Evolutionary conservation across 1,140 invertebrate species (phyloP), one percentile per base, ranked within the genome.

Genomic region (Akabosia matsudoensis): DNA sequence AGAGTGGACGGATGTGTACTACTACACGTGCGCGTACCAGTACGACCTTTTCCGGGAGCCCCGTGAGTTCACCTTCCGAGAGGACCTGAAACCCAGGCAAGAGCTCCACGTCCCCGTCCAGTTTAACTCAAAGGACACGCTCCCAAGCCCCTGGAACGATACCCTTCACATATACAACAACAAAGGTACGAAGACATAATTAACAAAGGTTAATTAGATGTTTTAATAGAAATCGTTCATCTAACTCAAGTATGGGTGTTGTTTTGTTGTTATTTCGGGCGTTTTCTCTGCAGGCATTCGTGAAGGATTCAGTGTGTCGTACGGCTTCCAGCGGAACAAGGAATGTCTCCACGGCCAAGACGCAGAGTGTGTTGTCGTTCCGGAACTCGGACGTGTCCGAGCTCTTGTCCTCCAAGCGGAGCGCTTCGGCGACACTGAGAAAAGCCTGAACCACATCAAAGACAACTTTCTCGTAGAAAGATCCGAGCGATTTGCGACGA

Each of bases 311-410:
- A 16, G 10, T 22, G 54, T 56, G 22, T 56, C 54, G 13, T 56
- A 56, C 54, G 54, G 54, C 14, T 56, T 56, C 22, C 22, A 16
- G 3, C 54, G 54, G 22, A 56, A 56, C 54, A 56, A 56, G 22
- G 54, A 56, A 56, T 56, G 54, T 56, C 54, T 56, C 24, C 54
- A 56, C 54, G 54, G 54, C 54, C 54, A 56, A 56, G 54, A 56
- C 22, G 10, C 10, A 4, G 10, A 56, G 13, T 56, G 54, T 22
- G 24, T 56, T 4, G 22, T 24, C 22, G 4, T 24, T 56, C 54
- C 54, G 4, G 54, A 56, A 22, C 22, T 56, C 3, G 54, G 7
- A 3, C 10, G 54, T n/a, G 54, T 56, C 54, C 54, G 54, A 56
- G 54, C 67, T 16, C 24, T 70, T 14, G 67, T 70, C 24, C 3